These are phyloP conservation scores for Brachystomella parvula DNA, from an alignment of 1,140 invertebrate genomes.

Conservation along the genomic window DNA sequence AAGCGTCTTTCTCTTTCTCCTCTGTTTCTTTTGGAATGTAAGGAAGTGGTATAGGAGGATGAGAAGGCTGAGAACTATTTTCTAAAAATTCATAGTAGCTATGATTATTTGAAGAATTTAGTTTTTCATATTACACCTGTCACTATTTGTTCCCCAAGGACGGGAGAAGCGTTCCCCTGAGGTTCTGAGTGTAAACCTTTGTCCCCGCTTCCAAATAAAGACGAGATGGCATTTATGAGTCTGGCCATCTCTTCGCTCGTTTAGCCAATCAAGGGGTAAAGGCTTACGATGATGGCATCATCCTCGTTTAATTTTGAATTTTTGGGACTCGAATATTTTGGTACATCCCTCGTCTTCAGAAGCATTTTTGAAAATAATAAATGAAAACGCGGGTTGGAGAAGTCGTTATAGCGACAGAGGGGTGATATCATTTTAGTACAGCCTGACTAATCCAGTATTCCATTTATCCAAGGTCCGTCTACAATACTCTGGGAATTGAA, in stretches of 20 bases:
- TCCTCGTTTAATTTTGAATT: too few relatives aligned
- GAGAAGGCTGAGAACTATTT: neutral
- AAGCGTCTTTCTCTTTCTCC: neutral
- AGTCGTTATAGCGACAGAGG: too few relatives aligned
- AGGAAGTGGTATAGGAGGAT: neutral
- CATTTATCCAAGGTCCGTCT: slow-evolving; percentile 19
- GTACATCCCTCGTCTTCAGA: neutral
- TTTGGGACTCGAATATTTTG: neutral
- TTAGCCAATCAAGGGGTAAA: too few relatives aligned
- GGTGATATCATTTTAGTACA: too few relatives aligned
- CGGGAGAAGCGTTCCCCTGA: too few relatives aligned
- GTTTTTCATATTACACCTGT: neutral
- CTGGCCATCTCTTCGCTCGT: too few relatives aligned
- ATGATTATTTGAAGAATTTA: neutral
- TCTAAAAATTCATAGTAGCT: neutral
- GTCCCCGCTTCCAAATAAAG: too few relatives aligned
- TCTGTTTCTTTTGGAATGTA: too few relatives aligned
- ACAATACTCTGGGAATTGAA: slow-evolving; percentile 43
- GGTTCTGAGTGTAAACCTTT: too few relatives aligned
- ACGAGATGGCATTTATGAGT: too few relatives aligned
- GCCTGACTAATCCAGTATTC: neutral
- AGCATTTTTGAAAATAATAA: neutral
- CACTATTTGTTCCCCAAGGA: too few relatives aligned
- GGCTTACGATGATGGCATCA: too few relatives aligned
- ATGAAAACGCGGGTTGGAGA: neutral